Base-by-base conservation (phyloP, 2,888 invertebrate species). In the Agrypnus murinus region DNA sequence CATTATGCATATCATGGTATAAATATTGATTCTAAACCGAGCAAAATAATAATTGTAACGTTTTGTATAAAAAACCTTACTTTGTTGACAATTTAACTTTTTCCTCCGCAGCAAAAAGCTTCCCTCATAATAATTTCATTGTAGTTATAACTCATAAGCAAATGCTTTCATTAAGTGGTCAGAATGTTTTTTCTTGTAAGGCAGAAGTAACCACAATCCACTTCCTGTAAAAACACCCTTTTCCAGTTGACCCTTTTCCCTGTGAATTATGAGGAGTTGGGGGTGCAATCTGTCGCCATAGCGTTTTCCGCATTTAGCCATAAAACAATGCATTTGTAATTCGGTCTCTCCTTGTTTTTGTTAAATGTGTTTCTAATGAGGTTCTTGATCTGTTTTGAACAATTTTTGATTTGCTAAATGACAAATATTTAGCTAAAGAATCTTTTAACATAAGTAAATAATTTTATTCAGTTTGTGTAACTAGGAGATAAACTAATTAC, bases 241-340 rank as follows among this genome's bases (percentile, higher is more conserved):
- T 62, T 48, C 48, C 59, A 43, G 40, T 19, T 62, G 36, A 38
- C 46, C 48, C 62, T 62, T 34, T 15, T 62, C 19, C 14, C 5
- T 32, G 36, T 48, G 48, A 62, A 36, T 62, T 48, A 48, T 48
- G 36, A 50, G 36, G 10, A 32, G 62, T 46, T 36, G 48, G 36
- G 48, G 48, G 34, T 25, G 19, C 62, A 62, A 62, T 62, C 48
- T 48, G 48, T 62, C 48, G 36, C 48, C 9, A 62, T 62, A 62
- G 8, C 48, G 48, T 62, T 62, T 62, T 62, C 59, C 36, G 38
- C 62, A 62, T 48, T 62, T 50, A 34, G 34, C 36, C 62, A 50
- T 62, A 62, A 62, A 62, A 50, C 62, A 62, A 46, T 19, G 46
- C 43, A 59, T 59, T 59, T 59, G 45, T 59, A 59, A 45, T 59